Evolutionary conservation across 2,113 vertebrate genomes (phyloP), one percentile per base, ranked within the genome.

Genomic region (Scophthalmus maximus): DNA sequence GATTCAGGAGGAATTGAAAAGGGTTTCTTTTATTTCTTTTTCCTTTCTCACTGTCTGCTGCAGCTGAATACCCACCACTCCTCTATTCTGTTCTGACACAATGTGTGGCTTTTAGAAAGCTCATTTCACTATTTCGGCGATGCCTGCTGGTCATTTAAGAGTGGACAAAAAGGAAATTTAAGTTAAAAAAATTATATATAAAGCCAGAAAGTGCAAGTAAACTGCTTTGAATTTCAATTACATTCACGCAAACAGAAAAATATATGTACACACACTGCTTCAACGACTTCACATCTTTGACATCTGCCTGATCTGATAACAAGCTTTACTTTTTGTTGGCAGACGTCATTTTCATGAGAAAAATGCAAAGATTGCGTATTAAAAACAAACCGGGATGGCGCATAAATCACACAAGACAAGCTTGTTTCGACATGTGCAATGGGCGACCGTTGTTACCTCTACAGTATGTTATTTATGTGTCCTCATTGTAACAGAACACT

Each of bases 81-180:
- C 36, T 62, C 76, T 49, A 79, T 86, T 86, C 72, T 81, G 49
- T 11, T 30, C 27, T 67, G 52, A 62, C 71, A 82, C 68, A 82
- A 87, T 78, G 49, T 67, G 50, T 23, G 40, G 75, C 76, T 90
- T 82, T 88, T 68, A 87, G 68, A 60, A 57, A 71, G 80, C 46
- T 79, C 75, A 81, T 79, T 88, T 85, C 59, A n/a, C 80, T 51
- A 62, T 83, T 73, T 76, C 57, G 55, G 61, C 68, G 62, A 55
- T 58, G 70, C 58, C 76, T 12, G 29, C 67, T 68, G 68, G 59
- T 59, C 62, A 50, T 81, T 83, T 73, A n/a, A 22, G 27, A 62
- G 51, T 53, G 53, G 68, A 32, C 8, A 52, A 71, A n/a, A 55
- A 55, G 36, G 57, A 72, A 3, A 57, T 32, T 36, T 15, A 53